Percentiles rank a stretch among this genome's conserved stretches.
Evolutionary conservation across 2,113 vertebrate species (phyloP).

Genomic region (Melanostigma gelatinosum): DNA sequence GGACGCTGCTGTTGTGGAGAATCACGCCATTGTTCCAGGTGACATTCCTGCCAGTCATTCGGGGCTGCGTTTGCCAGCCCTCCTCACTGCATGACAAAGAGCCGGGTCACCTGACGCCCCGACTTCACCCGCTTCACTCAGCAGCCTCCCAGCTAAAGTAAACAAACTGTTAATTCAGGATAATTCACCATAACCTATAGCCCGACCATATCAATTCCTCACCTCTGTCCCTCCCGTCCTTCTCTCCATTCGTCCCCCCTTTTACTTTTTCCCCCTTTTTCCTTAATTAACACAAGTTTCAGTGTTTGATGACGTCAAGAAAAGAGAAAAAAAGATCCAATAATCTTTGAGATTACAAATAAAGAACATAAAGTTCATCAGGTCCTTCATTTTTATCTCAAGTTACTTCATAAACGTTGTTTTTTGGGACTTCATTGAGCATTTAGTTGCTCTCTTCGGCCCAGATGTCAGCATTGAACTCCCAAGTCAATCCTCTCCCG

Average conservation of each 20-base stretch:
- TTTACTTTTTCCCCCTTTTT: neutral
- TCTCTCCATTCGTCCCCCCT: neutral
- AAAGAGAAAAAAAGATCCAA: neutral
- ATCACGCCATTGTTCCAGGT: conserved; percentile 70
- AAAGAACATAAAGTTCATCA: neutral
- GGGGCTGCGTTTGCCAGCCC: conserved; percentile 56
- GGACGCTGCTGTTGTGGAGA: conserved; percentile 65
- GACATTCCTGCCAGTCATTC: conserved; percentile 76
- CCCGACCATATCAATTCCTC: conserved; percentile 75
- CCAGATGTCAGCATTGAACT: neutral
- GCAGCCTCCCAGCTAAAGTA: conserved; percentile 77
- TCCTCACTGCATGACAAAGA: conserved; percentile 75
- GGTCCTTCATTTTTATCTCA: neutral
- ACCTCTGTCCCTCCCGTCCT: conserved; percentile 24
- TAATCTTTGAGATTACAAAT: neutral
- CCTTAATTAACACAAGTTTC: neutral
- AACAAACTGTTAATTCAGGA: conserved; percentile 80
- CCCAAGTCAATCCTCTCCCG: too few relatives aligned
- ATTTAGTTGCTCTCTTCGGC: too few relatives aligned
- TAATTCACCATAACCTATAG: conserved; percentile 77
- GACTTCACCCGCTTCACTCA: conserved; percentile 66
- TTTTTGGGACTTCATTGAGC: too few relatives aligned
- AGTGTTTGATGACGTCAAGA: neutral
- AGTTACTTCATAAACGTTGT: too few relatives aligned
- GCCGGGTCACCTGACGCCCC: conserved; percentile 71